Base-by-base conservation (phyloP, 2,113 vertebrate species). In the Larimichthys polyactis region DNA sequence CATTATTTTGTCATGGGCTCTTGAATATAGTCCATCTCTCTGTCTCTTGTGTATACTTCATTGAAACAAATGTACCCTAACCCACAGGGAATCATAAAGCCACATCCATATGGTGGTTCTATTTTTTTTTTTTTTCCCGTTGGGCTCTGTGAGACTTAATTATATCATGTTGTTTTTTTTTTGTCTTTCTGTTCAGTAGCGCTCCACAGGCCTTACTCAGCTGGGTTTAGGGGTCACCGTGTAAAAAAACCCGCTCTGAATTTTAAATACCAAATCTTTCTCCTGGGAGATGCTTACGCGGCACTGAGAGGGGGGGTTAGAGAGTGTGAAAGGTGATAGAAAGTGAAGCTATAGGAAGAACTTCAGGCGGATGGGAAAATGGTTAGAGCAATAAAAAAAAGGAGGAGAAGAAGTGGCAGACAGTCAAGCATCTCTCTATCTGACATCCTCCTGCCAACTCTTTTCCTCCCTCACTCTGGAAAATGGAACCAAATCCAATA, bases 1-100 rank as follows among this genome's bases (percentile, higher is more conserved):
- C 86, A 90, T 91, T 90, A 82, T 80, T 82, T 88, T 82, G 78
- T 92, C 84, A 74, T 12, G 29, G 77, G 44, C 59, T 55, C 49
- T 75, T 85, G 76, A 82, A 75, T 59, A 46, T 64, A 62, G 79
- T 83, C 81, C 71, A 63, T 84, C 69, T 79, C 60, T 32, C 24
- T 63, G 51, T 48, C 66, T 84, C 64, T 40, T 69, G 74, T 73
- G 63, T 67, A 65, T 14, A 59, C 49, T 57, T 73, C 49, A 69
- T 17, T 70, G 68, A 80, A 85, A 87, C 48, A 57, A 78, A 76
- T 60, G 74, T 51, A 24, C 55, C 5, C 22, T 7, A 24, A 20
- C 77, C 78, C 60, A 65, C 71, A n/a, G 83, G 78, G 76, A 81
- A 66, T 81, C 71, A 43, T 62, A 11, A 82, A 57, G 69, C 74